A percentile compares a stretch with the other conserved stretches of the same genome.
phyloP scores from a whole-genome alignment of 2,888 invertebrate genomes.

The Thereva nobilitata region DNA sequence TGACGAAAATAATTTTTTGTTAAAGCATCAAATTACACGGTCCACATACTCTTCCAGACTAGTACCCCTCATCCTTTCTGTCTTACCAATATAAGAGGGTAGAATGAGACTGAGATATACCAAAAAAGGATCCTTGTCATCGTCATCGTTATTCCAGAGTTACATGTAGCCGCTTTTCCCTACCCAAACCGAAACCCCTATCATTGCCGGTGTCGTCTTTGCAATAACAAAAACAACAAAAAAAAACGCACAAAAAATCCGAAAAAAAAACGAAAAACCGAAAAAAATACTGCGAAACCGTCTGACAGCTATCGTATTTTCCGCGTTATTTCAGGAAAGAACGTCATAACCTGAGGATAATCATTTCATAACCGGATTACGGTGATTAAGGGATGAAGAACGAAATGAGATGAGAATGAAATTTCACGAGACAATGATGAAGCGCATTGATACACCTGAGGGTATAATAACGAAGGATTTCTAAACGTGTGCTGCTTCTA shows the following conservation, averaged over 20 bases:
- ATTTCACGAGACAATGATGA: constrained; percentile 32
- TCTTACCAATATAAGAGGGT: constrained; percentile 5
- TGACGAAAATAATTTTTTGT: background rate
- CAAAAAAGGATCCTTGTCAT: no score
- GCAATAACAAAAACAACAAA: no score
- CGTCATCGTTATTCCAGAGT: no score
- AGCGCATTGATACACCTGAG: no score
- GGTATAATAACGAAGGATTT: no score
- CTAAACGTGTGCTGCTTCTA: no score
- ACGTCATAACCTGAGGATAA: constrained; percentile 32
- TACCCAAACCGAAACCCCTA: no score
- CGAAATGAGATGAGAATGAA: constrained; percentile 34
- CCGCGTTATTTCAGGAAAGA: constrained; percentile 32
- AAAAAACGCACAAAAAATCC: no score
- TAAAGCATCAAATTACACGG: constrained; percentile 29
- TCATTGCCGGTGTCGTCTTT: no score
- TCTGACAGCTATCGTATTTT: constrained; percentile 26
- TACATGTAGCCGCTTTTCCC: no score
- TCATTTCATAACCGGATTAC: constrained; percentile 35
- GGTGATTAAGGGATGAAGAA: constrained; percentile 21
- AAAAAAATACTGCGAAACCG: background rate
- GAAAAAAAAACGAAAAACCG: background rate
- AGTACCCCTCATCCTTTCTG: background rate
- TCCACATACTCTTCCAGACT: constrained; percentile 22
- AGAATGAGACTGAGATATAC: no score